Base-by-base conservation (phyloP, 1,140 invertebrate species). In the Bombus affinis region DNA sequence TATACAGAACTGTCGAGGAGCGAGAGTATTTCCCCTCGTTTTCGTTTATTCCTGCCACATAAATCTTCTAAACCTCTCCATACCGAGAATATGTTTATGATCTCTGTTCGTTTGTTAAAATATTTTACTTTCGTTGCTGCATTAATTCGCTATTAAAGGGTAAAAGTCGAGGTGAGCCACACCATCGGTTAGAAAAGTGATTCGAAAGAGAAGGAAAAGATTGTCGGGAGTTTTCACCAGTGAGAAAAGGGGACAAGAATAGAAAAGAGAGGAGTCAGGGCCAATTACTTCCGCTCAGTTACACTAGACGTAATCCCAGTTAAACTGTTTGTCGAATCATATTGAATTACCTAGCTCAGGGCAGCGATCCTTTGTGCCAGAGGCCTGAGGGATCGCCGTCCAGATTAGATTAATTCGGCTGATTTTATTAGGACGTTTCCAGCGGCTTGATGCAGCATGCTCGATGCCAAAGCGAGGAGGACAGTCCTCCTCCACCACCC, bases 271-370 rank as follows among this genome's bases (percentile, higher is more conserved):
- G 70, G 66, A 62, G 74, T 74, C 65, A 86, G 80, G 80, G 76
- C 76, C 89, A 93, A 93, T 93, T 93, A 92, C 87, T 93, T 93
- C 92, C 88, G 90, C 92, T 92, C 92, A 91, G 93, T 93, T 93
- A 91, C 93, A 93, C 92, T 89, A 88, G 80, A 88, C 81, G 92
- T 92, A 92, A 93, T 92, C 92, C 87, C 90, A 87, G 92, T 93
- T 93, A 93, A 93, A 93, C 92, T 93, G 92, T 93, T 93, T 93
- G 92, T 93, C 91, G 92, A 93, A 93, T 93, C 92, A 93, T 92
- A 93, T 93, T 92, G 92, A 93, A 93, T 93, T 93, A 93, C 92
- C 89, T 90, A 86, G 88, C 89, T 88, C 88, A 65, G 88, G 90
- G 86, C 89, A 86, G 77, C 89, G 88, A 89, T 89, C 91, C 92